phyloP scores from a whole-genome alignment of 2,888 invertebrate genomes.

The Scaptomyza cyrtandrae region DNA sequence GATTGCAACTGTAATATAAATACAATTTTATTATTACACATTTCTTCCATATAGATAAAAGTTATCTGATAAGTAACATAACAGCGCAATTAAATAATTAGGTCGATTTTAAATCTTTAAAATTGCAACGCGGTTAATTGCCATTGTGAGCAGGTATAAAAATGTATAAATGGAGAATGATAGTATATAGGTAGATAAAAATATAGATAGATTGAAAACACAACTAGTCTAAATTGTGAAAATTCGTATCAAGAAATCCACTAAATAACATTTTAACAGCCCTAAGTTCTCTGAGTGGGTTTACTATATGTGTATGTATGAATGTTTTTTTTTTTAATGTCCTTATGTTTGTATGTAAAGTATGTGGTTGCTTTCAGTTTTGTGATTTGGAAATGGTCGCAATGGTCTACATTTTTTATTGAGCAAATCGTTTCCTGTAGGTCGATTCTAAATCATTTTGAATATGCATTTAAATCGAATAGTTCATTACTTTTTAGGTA shows the following conservation, averaged over 20 bases:
- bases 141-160: conserved; percentile 30
- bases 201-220: conserved; percentile 23
- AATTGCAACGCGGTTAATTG: conserved; percentile 59
- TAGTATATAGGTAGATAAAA: neutral
- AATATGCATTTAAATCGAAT: too few relatives aligned
- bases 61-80: conserved; percentile 36
- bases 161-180: conserved; percentile 10
- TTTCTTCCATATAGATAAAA: conserved; percentile 25
- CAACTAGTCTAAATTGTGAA: conserved; percentile 41
- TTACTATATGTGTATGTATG: conserved; percentile 49
- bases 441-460: too few relatives aligned
- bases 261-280: conserved; percentile 76
- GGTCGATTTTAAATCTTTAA: conserved; percentile 28
- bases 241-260: conserved; percentile 64
- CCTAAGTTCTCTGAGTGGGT: conserved; percentile 76
- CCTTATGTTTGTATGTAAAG: conserved; percentile 22
- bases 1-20: conserved; percentile 27
- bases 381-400: conserved; percentile 47
- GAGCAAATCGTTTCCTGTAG: neutral
- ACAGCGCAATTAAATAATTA: conserved; percentile 39
- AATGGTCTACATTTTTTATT: conserved; percentile 16
- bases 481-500: too few relatives aligned
- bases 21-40: conserved; percentile 9
- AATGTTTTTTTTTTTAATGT: conserved; percentile 22
- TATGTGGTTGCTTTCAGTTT: conserved; percentile 29